Base-by-base conservation (phyloP, 2,113 vertebrate genomes). In the Indicator maculatus region DNA sequence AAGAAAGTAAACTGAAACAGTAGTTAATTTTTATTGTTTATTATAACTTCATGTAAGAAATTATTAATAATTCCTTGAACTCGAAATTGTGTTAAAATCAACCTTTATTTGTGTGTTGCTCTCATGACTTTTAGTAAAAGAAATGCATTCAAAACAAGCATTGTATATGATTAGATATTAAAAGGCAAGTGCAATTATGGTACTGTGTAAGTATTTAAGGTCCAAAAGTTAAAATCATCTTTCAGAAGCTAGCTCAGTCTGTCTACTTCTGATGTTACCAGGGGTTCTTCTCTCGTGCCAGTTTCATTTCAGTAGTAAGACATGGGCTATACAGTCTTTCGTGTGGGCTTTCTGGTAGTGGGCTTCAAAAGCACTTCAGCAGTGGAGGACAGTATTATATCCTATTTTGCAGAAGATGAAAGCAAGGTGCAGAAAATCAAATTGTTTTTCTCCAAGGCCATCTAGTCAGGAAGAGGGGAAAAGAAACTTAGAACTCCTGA, bases 371-470 rank as follows among this genome's bases (percentile, higher is more conserved):
- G 12, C 38, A 21, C 27, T 67, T 86, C 52, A 86, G 72, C 56
- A 82, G 26, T 3, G 19, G 11, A 86, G 5, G 1, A 69, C 58
- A 52, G 16, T 55, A 53, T 59, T 50, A 16, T 58, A 65, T 83
- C 52, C 80, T 28, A 2, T 91, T 93, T 86, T 91, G 59, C 66
- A 7, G 26, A 79, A 61, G 53, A 86, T 33, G 63, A 86, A 61
- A 83, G 39, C 53, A 65, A 88, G 38, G 28, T 67, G 47, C 33
- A 74, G 39, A 86, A 90, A 92, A 93, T 74, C 47, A 79, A 24
- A 80, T 69, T 73, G 18, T 65, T 83, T 79, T 50, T 63, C 55
- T 52, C 64, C 92, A 94, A 96, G 86, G 86, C 95, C 77, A 89
- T 55, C 80, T 61, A 27, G 83, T 72, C 82, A 81, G 27, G 16